Evolutionary conservation across 92 coral and sea anemone genomes (phyloP).

Genomic region (Anthopleura xanthogrammica): DNA sequence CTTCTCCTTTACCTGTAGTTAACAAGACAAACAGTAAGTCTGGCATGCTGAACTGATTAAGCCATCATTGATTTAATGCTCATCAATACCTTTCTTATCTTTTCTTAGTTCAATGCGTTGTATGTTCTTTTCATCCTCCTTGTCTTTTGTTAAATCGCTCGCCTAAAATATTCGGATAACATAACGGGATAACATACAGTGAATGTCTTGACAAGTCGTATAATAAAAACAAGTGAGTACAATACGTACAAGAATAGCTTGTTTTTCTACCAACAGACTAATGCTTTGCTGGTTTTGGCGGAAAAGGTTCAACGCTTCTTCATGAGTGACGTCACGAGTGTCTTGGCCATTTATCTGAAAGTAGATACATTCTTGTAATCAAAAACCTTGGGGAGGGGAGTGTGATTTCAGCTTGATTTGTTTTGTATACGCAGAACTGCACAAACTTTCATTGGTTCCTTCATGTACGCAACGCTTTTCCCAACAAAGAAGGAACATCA

Average conservation of each 20-base stretch:
- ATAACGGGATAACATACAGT: not conserved
- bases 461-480: too few relatives aligned
- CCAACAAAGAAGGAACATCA: not conserved
- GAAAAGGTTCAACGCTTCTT: slow-evolving; percentile 61
- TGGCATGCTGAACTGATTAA: too few relatives aligned
- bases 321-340: slow-evolving; percentile 66
- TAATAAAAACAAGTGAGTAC: not conserved
- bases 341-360: slow-evolving; percentile 64
- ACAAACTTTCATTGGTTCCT: too few relatives aligned
- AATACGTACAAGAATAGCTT: slow-evolving; percentile 57
- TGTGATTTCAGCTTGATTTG: too few relatives aligned
- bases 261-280: slow-evolving; percentile 55
- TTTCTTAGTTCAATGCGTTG: slow-evolving; percentile 66
- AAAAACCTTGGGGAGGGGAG: not conserved
- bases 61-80: too few relatives aligned
- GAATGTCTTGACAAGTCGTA: not conserved
- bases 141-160: slow-evolving; percentile 31
- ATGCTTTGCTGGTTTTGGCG: slow-evolving; percentile 61
- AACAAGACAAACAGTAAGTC: not conserved
- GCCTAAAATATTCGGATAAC: slow-evolving; percentile 4
- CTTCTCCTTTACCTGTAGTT: slow-evolving; percentile 36
- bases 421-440: too few relatives aligned
- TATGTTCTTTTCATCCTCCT: slow-evolving; percentile 39
- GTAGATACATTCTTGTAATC: too few relatives aligned
- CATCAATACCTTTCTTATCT: slow-evolving; percentile 66